Evolutionary conservation across 23 tunicate genomes (phyloP).

Genomic region (Clavelina lepadiformis): DNA sequence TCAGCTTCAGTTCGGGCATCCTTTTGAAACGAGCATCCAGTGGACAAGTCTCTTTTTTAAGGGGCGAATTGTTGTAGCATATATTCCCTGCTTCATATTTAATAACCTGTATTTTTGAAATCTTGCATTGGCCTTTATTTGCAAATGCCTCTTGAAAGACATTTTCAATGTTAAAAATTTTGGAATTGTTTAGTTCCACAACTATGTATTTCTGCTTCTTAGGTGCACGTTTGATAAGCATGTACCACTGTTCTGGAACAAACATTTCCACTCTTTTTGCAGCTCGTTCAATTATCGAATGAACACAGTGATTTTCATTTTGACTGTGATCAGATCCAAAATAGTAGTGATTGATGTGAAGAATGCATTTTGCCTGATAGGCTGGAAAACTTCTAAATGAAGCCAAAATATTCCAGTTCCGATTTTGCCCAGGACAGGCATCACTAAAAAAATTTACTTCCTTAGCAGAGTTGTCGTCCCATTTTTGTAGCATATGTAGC

Average conservation of each 20-base stretch:
- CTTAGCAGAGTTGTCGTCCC: slow-evolving; percentile 2
- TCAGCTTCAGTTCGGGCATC: background rate
- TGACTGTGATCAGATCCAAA: slow-evolving; percentile 6
- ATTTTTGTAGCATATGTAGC: slow-evolving; percentile 18
- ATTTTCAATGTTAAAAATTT: slow-evolving; percentile 3
- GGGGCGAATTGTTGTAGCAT: slow-evolving; percentile 8
- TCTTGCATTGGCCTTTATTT: slow-evolving; percentile 9
- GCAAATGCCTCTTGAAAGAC: slow-evolving; percentile 6
- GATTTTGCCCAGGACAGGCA: slow-evolving; percentile 10
- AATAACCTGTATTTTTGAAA: slow-evolving; percentile 19
- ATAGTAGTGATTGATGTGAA: slow-evolving; percentile 9
- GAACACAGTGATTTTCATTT: slow-evolving; percentile 12
- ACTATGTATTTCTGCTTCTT: slow-evolving; percentile 7
- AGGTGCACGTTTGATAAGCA: slow-evolving; percentile 5
- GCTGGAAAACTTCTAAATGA: slow-evolving; percentile 10
- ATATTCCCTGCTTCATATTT: slow-evolving; percentile 11
- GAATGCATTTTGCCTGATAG: slow-evolving; percentile 4
- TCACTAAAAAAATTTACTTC: slow-evolving; percentile 11
- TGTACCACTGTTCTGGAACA: slow-evolving; percentile 10
- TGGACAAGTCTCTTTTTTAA: background rate
- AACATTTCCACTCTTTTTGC: slow-evolving; percentile 7
- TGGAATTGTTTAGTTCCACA: slow-evolving; percentile 4
- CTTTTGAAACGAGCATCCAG: slow-evolving; percentile 5
- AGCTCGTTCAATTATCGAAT: slow-evolving; percentile 13
- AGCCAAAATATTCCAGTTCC: slow-evolving; percentile 3